Base-by-base conservation (phyloP, 2,888 invertebrate genomes). In the Aquatica leii region DNA sequence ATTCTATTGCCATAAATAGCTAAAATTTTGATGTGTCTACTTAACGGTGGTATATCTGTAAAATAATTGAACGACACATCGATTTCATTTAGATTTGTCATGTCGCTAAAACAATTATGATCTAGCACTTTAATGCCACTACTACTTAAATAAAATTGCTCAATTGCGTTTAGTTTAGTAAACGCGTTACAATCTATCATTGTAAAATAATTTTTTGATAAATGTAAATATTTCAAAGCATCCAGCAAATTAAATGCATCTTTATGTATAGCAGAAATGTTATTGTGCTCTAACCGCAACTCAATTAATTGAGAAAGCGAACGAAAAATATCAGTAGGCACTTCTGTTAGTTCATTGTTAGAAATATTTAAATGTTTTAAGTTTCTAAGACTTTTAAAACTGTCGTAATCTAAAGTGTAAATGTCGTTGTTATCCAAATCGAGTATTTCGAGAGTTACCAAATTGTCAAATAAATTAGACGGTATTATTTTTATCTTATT, bases 401-500 rank as follows among this genome's bases (percentile, higher is more conserved):
- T 24, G 4, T n/a, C 43, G 6, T 34, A 21, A 31, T 50, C 31
- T 15, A 50, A 31, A 31, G 31, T 49, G 9, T 50, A 9, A 50
- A 50, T 50, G 12, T 15, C 14, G 12, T 50, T 50, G 14, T 12
- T 50, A 17, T 50, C 15, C 11, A 50, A 21, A 17, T 43, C 41
- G 14, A 43, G 41, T 17, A 17, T 43, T 14, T 31, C 12, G 1
- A 50, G 50, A 3, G 31, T 14, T 50, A 9, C 14, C 17, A 50
- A 34, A 6, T 50, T 17, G 24, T 31, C 31, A 12, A 40, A 18
- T n/a, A 40, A 37, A 52, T 52, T 37, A n/a, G 12, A n/a, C 0
- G 52, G 40, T 40, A 52, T 4, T 14, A 2, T 52, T n/a, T 17
- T 37, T 11, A 52, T 37, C 17, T 52, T 52, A 40, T 52, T 52